Conservation (phyloP, 2,888 invertebrate genomes). For the Sturmia bella region DNA sequence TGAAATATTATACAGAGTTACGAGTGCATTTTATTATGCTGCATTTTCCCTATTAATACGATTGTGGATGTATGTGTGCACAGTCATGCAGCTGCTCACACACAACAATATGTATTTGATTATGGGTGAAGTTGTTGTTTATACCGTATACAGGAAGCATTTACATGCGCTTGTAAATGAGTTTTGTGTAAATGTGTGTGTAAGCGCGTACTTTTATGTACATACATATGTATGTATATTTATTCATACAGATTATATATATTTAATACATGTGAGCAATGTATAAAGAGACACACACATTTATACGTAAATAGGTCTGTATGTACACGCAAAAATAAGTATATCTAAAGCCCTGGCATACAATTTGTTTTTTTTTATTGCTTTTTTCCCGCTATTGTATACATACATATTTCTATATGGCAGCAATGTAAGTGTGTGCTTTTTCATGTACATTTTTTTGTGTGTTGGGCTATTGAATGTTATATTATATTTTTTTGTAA, state of each 20-base stretch:
- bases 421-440: neutral
- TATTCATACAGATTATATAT: neutral
- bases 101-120: neutral
- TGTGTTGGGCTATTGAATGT: slow-evolving; percentile 40
- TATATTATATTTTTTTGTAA: slow-evolving; percentile 52
- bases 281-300: slow-evolving; percentile 5
- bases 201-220: neutral
- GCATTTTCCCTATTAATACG: slow-evolving; percentile 8
- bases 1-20: slow-evolving; percentile 6
- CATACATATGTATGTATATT: neutral
- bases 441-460: neutral
- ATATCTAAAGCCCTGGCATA: slow-evolving; percentile 2
- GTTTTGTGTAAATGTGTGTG: slow-evolving; percentile 7
- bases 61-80: neutral
- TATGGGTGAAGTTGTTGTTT: slow-evolving; percentile 2
- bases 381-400: slow-evolving; percentile 15
- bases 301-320: neutral
- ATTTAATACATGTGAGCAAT: neutral
- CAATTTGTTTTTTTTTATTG: slow-evolving; percentile 31
- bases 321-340: neutral
- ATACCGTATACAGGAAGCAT: neutral
- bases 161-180: slow-evolving; percentile 37
- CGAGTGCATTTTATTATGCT: slow-evolving; percentile 24
- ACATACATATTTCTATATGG: neutral
- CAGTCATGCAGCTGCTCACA: neutral